phyloP scores from a whole-genome alignment of 2,797 vertebrate genomes.

The Carduelis carduelis region DNA sequence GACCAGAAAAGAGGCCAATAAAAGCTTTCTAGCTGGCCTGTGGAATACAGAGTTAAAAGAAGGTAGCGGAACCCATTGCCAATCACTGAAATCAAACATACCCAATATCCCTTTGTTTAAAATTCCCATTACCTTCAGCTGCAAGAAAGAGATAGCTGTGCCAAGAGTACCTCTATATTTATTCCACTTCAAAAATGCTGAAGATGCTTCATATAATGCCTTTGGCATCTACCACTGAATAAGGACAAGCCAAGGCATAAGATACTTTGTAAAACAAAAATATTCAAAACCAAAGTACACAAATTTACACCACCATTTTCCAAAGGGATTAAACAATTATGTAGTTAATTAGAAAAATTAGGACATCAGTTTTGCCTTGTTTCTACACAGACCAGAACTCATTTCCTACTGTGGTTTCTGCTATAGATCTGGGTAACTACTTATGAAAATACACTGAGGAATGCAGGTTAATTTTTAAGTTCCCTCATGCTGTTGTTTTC shows the following conservation, averaged over 20 bases:
- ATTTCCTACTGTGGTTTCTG: constrained; percentile 2
- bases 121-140: not conserved
- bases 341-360: constrained; percentile 35
- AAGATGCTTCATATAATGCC: not conserved
- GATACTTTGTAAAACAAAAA: not conserved
- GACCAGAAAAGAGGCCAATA: not conserved
- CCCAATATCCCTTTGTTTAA: not conserved
- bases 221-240: not conserved
- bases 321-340: not conserved
- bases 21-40: not conserved
- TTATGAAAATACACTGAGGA: not conserved
- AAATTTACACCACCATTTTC: not conserved
- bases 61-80: not conserved
- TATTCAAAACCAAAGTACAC: not conserved
- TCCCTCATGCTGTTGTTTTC: not conserved
- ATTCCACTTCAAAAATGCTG: not conserved
- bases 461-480: not conserved
- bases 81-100: not conserved
- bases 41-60: not conserved
- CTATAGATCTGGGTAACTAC: not conserved
- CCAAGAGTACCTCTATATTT: not conserved
- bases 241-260: not conserved
- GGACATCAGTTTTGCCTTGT: not conserved
- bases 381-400: not conserved
- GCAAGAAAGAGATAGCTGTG: not conserved